Percentiles rank a stretch among this genome's conserved stretches.
Conservation (phyloP, 2,113 vertebrate species). For the Pelmatolapia mariae region DNA sequence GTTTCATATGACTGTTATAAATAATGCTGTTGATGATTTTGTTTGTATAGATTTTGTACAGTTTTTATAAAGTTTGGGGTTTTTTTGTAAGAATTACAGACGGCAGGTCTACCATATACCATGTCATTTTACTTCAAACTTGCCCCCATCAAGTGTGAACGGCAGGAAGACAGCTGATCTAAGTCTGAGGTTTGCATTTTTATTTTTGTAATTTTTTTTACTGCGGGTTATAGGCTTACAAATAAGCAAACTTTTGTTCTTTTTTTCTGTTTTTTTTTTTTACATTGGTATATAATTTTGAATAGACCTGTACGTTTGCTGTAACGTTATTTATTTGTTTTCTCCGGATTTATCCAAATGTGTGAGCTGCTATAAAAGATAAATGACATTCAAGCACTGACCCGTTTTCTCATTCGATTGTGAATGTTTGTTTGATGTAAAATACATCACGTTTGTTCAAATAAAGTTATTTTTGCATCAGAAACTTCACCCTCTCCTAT, state of each 20-base stretch:
- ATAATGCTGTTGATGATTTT: neutral
- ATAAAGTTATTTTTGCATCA: conserved; percentile 58
- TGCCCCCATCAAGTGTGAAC: neutral
- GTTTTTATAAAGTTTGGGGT: neutral
- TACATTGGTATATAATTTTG: neutral
- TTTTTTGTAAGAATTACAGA: neutral
- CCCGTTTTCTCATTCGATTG: neutral
- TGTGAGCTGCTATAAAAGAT: conserved; percentile 9
- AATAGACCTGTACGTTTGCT: neutral
- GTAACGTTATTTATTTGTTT: conserved; percentile 32
- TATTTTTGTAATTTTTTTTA: neutral
- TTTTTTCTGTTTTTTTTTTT: neutral
- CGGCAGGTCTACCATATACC: neutral
- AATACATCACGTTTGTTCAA: conserved; percentile 32
- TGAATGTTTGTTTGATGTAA: conserved; percentile 29
- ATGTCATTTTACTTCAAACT: neutral
- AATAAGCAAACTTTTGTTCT: neutral
- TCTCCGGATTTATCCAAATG: neutral
- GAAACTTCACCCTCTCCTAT: neutral
- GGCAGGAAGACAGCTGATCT: neutral
- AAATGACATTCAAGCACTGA: conserved; percentile 12
- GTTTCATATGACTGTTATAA: neutral
- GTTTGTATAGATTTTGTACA: neutral
- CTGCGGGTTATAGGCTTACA: neutral
- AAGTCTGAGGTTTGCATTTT: neutral